These are phyloP conservation scores for Rhinopithecus roxellana DNA, from an alignment of 2,113 vertebrate species.

Conservation along the genomic window DNA sequence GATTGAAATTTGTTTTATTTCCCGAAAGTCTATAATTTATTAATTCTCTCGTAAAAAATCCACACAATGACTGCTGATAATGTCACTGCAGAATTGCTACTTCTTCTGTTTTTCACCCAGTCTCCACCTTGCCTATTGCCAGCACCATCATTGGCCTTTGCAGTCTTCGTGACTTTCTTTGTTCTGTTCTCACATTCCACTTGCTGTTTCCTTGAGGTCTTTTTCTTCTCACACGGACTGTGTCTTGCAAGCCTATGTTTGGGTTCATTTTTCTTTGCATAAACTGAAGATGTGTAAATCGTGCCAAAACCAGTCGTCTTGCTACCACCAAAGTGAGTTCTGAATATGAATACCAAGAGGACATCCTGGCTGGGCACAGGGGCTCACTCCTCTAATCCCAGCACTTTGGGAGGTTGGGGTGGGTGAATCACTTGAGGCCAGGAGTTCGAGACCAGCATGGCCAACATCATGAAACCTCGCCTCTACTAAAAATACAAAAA, in stretches of 20 bases:
- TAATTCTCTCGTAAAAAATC: neutral
- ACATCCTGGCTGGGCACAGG: neutral
- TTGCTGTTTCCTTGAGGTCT: neutral
- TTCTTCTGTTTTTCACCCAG: neutral
- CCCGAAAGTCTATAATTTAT: too few species aligned
- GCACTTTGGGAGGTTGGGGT: too few species aligned
- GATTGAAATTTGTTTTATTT: neutral
- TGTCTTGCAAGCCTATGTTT: neutral
- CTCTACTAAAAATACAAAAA: too few species aligned
- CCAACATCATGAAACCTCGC: too few species aligned
- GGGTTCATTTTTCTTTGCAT: neutral
- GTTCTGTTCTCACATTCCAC: neutral
- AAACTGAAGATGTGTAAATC: neutral
- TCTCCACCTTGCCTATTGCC: neutral
- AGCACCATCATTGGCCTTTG: neutral
- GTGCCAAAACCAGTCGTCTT: neutral
- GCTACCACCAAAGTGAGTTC: neutral
- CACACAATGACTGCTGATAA: neutral
- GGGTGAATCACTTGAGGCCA: too few species aligned
- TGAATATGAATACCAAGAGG: neutral
- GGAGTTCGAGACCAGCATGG: too few species aligned
- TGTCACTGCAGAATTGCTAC: neutral
- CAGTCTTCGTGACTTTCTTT: neutral
- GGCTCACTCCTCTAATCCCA: too few species aligned
- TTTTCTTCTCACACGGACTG: neutral